These are phyloP conservation scores for Callionymus lyra DNA, from an alignment of 2,113 vertebrate species.

Conservation along the genomic window DNA sequence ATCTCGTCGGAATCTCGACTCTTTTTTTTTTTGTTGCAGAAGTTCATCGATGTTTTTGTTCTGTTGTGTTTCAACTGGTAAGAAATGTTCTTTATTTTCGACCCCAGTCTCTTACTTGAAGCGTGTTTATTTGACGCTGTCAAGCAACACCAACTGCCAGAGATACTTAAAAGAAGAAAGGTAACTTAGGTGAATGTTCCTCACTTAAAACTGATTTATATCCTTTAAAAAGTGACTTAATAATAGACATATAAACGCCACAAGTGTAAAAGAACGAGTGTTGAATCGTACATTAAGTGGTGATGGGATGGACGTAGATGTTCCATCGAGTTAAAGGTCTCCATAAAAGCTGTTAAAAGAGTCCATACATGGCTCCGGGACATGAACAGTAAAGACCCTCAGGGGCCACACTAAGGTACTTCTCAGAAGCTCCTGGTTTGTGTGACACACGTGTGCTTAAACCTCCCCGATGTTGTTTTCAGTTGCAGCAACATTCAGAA, in stretches of 20 bases:
- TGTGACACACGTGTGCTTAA: conserved; percentile 21
- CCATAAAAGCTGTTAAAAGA: conserved; percentile 1
- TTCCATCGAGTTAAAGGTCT: conserved; percentile 3
- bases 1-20: conserved; percentile 38
- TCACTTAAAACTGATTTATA: too few relatives aligned
- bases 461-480: conserved; percentile 11
- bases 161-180: conserved; percentile 10
- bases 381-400: conserved; percentile 13
- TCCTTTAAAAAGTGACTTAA: too few relatives aligned
- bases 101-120: conserved; percentile 32
- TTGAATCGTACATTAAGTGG: too few relatives aligned
- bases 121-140: conserved; percentile 7
- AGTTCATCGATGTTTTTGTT: conserved; percentile 22
- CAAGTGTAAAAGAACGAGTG: too few relatives aligned
- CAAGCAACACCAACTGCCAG: too few relatives aligned
- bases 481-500: conserved; percentile 8
- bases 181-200: background rate
- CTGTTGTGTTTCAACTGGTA: conserved; percentile 34
- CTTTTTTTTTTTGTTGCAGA: conserved; percentile 23
- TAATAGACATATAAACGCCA: too few relatives aligned
- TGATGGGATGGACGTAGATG: conserved; percentile 4
- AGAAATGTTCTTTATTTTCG: conserved; percentile 40
- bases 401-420: conserved; percentile 10
- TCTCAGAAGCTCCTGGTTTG: conserved; percentile 25
- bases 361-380: background rate